These are phyloP conservation scores for Leptoteleia sp. DNA, from an alignment of 1,140 invertebrate genomes.

Conservation along the genomic window DNA sequence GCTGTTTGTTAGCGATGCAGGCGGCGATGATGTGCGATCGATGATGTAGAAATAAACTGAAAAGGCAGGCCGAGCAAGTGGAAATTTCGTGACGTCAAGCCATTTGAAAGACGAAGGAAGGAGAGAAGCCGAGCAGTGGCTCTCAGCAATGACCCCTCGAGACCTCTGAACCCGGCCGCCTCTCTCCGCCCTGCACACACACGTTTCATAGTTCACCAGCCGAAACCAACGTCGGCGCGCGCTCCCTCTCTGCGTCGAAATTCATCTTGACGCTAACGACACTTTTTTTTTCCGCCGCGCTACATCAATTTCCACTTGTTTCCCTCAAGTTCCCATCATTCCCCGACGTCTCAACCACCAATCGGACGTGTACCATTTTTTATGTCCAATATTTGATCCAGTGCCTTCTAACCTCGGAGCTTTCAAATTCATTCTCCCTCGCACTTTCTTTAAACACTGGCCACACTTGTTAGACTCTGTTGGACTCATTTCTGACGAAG, in stretches of 20 bases:
- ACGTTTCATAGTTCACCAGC: constrained; percentile 64
- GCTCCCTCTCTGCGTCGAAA: constrained; percentile 29
- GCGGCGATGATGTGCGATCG: constrained; percentile 13
- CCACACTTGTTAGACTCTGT: too few relatives aligned
- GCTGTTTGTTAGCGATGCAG: constrained; percentile 33
- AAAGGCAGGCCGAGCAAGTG: constrained; percentile 70
- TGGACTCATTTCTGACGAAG: too few relatives aligned
- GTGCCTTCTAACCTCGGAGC: too few relatives aligned
- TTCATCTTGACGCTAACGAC: constrained; percentile 60
- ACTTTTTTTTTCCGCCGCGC: constrained; percentile 21
- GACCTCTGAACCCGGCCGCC: constrained; percentile 71
- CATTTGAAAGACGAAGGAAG: constrained; percentile 59
- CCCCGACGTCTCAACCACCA: constrained; percentile 13
- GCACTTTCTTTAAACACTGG: too few relatives aligned
- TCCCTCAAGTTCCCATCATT: constrained; percentile 50
- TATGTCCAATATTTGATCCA: constrained; percentile 33
- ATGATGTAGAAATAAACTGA: constrained; percentile 64
- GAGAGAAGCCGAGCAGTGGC: constrained; percentile 45
- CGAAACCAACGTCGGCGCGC: constrained; percentile 47
- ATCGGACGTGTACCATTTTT: too few relatives aligned
- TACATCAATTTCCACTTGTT: constrained; percentile 63
- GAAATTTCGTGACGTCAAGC: constrained; percentile 75
- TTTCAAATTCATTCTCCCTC: too few relatives aligned
- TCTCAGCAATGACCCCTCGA: constrained; percentile 69
- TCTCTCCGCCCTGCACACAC: constrained; percentile 53